Evolutionary conservation across 1,140 invertebrate species (phyloP).

Genomic region (Pygmarrhopalites habei): DNA sequence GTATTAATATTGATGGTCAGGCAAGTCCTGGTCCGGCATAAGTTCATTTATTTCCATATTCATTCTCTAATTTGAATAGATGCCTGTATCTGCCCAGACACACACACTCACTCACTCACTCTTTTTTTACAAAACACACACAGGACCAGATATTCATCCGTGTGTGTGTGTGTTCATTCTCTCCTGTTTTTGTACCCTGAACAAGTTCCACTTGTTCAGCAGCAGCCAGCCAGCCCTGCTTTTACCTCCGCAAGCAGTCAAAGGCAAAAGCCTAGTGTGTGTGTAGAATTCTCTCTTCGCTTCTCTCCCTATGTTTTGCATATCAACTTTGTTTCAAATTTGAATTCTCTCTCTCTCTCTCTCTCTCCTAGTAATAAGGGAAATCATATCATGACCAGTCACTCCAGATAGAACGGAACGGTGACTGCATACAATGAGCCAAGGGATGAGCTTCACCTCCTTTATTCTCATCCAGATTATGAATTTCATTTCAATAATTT

Average conservation of each 20-base stretch:
- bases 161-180: too few species aligned
- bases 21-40: slow-evolving; percentile 14
- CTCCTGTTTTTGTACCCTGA: background rate
- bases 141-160: background rate
- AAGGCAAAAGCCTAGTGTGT: too few species aligned
- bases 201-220: slow-evolving; percentile 2
- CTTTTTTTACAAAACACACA: too few species aligned
- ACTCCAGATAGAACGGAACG: background rate
- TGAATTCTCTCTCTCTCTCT: background rate
- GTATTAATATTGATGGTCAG: slow-evolving; percentile 18
- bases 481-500: too few species aligned
- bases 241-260: too few species aligned
- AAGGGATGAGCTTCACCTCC: too few species aligned
- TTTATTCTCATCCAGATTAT: too few species aligned
- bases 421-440: background rate
- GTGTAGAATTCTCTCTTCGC: too few species aligned
- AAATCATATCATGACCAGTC: too few species aligned
- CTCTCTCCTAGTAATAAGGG: background rate
- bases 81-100: background rate
- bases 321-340: background rate
- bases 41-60: slow-evolving; percentile 20
- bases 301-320: background rate
- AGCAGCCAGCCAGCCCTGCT: background rate
- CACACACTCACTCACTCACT: background rate
- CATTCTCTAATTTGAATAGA: slow-evolving; percentile 17